phyloP scores from a whole-genome alignment of 1,140 invertebrate species.

The Portunus trituberculatus region DNA sequence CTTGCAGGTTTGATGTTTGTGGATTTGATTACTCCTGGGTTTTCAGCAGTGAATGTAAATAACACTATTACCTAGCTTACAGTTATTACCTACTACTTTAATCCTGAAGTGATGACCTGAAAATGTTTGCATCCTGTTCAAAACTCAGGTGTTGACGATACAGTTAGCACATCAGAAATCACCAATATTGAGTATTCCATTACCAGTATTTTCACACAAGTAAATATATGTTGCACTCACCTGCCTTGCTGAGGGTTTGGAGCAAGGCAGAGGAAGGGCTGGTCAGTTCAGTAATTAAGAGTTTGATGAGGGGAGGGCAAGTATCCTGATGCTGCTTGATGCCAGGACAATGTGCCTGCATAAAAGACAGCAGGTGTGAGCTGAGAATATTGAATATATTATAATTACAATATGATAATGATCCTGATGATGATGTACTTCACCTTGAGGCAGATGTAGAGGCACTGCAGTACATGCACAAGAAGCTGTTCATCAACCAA shows the following conservation, averaged over 20 bases:
- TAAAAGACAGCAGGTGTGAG: neutral
- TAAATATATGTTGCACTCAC: neutral
- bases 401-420: neutral
- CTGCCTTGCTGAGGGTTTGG: slow-evolving; percentile 32
- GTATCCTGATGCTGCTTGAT: neutral
- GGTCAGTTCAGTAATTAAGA: slow-evolving; percentile 39
- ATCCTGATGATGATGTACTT: neutral
- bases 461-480: slow-evolving; percentile 51
- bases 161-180: no score
- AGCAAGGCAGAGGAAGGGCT: slow-evolving; percentile 37
- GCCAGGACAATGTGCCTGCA: neutral
- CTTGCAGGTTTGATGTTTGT: no score
- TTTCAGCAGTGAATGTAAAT: no score
- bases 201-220: neutral
- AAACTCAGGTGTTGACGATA: no score
- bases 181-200: no score
- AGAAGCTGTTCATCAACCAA: slow-evolving; percentile 70
- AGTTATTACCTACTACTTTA: no score
- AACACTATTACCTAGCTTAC: no score
- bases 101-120: no score
- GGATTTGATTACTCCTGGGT: no score
- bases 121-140: no score
- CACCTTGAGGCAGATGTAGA: slow-evolving; percentile 43
- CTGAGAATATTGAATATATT: neutral
- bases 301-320: neutral